Conservation (phyloP, 1,140 invertebrate genomes). For the Triops longicaudatus region DNA sequence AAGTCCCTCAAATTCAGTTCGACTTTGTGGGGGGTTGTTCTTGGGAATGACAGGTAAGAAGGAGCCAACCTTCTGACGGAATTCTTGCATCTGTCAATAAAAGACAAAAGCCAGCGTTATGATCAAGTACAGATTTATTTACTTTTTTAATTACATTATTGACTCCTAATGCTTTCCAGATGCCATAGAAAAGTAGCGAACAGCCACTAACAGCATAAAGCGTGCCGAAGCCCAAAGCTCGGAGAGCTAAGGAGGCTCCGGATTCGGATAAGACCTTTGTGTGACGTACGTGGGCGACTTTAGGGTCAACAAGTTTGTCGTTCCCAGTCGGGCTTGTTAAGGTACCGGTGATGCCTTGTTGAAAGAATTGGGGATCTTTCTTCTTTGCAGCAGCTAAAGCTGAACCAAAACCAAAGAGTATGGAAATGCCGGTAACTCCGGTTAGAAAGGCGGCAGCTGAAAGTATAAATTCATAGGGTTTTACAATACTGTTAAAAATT, state of each 20-base stretch:
- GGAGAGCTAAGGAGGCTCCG: slow-evolving; percentile 63
- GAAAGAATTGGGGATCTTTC: slow-evolving; percentile 67
- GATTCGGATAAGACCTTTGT: slow-evolving; percentile 45
- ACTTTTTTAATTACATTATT: slow-evolving; percentile 51
- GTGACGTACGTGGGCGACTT: neutral
- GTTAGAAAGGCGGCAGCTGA: slow-evolving; percentile 65
- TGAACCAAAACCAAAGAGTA: slow-evolving; percentile 68
- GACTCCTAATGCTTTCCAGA: slow-evolving; percentile 83
- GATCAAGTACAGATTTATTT: neutral
- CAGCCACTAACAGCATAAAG: slow-evolving; percentile 75
- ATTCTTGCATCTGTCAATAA: slow-evolving; percentile 41
- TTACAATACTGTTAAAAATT: too few relatives aligned
- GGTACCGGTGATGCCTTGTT: slow-evolving; percentile 57
- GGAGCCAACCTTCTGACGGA: slow-evolving; percentile 43
- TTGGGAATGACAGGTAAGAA: slow-evolving; percentile 65
- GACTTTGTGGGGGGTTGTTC: slow-evolving; percentile 66
- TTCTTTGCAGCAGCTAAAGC: slow-evolving; percentile 67
- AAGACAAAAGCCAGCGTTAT: neutral
- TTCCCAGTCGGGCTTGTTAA: slow-evolving; percentile 33
- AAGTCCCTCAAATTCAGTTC: slow-evolving; percentile 75
- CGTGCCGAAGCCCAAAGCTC: slow-evolving; percentile 78
- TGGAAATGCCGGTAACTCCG: slow-evolving; percentile 65
- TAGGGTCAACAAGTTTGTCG: neutral
- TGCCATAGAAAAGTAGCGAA: slow-evolving; percentile 64
- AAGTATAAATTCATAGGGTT: neutral